Percentiles rank a stretch among this genome's conserved stretches.
Evolutionary conservation across 2,888 invertebrate genomes (phyloP).

Genomic region (Marasmarcha lunaedactyla): DNA sequence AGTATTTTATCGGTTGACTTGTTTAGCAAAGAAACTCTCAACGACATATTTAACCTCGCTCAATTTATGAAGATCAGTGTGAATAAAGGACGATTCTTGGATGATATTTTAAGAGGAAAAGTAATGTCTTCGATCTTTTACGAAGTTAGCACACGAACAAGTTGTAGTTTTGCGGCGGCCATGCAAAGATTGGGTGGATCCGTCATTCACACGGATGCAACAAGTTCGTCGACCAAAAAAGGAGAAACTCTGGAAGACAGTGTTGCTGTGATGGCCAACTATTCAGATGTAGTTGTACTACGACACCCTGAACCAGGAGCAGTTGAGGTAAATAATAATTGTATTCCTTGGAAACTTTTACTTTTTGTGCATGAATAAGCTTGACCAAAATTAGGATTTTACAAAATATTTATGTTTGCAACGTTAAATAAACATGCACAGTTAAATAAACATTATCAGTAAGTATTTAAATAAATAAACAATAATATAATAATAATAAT

Average conservation of each 20-base stretch:
- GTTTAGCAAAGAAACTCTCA: conserved; percentile 90
- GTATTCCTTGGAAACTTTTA: too few relatives aligned
- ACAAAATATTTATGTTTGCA: too few relatives aligned
- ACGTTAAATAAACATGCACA: too few relatives aligned
- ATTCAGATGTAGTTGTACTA: conserved; percentile 93
- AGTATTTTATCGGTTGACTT: conserved; percentile 88
- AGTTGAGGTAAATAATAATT: conserved; percentile 78
- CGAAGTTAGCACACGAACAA: conserved; percentile 97
- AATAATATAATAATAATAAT: too few relatives aligned
- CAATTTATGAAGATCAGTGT: conserved; percentile 87
- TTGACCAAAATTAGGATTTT: too few relatives aligned
- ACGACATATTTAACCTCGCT: conserved; percentile 94
- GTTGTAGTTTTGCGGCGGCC: conserved; percentile 95
- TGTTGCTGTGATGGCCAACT: conserved; percentile 88
- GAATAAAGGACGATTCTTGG: conserved; percentile 84
- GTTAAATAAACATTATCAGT: too few relatives aligned
- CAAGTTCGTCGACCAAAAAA: conserved; percentile 93
- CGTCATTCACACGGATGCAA: conserved; percentile 90
- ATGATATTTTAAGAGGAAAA: conserved; percentile 90
- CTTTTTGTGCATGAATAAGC: too few relatives aligned
- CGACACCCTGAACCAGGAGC: conserved; percentile 95
- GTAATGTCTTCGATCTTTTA: conserved; percentile 97
- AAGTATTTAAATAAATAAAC: too few relatives aligned
- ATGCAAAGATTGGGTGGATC: conserved; percentile 96
- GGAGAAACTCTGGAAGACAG: conserved; percentile 95